A percentile compares a stretch with the other conserved stretches of the same genome.
These are phyloP conservation scores for Dolichallabes microphthalmus DNA, from an alignment of 2,113 vertebrate genomes.

Conservation along the genomic window DNA sequence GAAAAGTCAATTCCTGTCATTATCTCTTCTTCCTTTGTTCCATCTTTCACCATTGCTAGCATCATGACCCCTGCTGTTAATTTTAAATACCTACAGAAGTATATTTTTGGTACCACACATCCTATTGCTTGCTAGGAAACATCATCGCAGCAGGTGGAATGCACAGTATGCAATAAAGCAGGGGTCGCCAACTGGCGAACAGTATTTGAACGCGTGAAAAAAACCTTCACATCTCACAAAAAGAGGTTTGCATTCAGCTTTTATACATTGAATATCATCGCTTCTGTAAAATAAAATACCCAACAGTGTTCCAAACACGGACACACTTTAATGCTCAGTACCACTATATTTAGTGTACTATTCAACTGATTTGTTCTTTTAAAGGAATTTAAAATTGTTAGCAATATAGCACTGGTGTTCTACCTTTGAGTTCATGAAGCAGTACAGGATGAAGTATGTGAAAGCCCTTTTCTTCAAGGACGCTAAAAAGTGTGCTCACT, in stretches of 20 bases:
- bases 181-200: not conserved
- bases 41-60: constrained; percentile 33
- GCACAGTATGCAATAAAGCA: not conserved
- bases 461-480: not conserved
- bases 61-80: constrained; percentile 42
- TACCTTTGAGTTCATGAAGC: not conserved
- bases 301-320: not conserved
- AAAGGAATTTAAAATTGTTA: not conserved
- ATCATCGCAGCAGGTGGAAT: constrained; percentile 17
- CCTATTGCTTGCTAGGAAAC: constrained; percentile 30
- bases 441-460: not conserved
- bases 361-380: constrained; percentile 3
- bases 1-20: constrained; percentile 49
- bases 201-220: not conserved
- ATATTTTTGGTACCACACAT: constrained; percentile 14
- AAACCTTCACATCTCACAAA: not conserved
- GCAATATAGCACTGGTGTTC: not conserved
- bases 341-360: not conserved
- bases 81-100: constrained; percentile 52
- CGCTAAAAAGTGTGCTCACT: constrained; percentile 17
- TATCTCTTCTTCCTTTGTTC: constrained; percentile 38
- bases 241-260: not conserved
- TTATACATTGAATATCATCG: not conserved
- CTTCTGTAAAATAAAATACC: not conserved
- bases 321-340: not conserved